Evolutionary conservation across 30 jellyfish, hydroid and myxozoan species (phyloP), one percentile per base, ranked within the genome.

Genomic region (Sanderia malayensis): DNA sequence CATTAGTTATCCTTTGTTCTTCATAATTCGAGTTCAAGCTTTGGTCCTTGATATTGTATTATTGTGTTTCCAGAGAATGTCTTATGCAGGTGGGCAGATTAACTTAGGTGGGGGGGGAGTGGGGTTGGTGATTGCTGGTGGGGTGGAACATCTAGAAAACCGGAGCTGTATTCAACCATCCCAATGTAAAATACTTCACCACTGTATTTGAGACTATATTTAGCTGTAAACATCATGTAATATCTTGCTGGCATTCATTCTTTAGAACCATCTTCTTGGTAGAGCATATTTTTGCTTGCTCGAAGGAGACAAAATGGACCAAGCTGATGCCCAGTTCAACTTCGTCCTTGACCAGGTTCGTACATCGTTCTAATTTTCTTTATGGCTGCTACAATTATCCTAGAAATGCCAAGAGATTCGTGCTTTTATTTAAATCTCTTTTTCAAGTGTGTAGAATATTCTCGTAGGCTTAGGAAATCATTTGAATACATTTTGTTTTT

Each of bases 251-350:
- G n/a, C n/a, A n/a, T n/a, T n/a, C 37, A 2, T 65, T 70, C 24
- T 21, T 23, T 82, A 89, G 94, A 90, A 80, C 76, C 99, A 92
- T 81, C 80, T 92, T 49, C 92, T 92, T 19, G 99, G 99, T n/a
- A 86, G 99, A 0, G 99, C 99, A 17, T 92, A 85, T 82, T 86
- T 92, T 53, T 92, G 99, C 69, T 58, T 92, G 73, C 75, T 86
- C 83, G 99, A 92, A 76, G 96, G 96, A 32, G 99, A 92, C 46
- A 92, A 92, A 46, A 92, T 92, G 96, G 99, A 92, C 77, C 99
- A 92, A 61, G 99, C 99, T 6, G 99, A 92, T 85, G 99, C 99
- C n/a, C 99, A 92, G 74, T 92, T 92, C 33, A 86, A 86, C 70
- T 92, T 92, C 46, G 99, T 92, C 13, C 69, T 92, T 21, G 99